Base-by-base conservation (phyloP, 1,140 invertebrate species). In the Linepithema humile region DNA sequence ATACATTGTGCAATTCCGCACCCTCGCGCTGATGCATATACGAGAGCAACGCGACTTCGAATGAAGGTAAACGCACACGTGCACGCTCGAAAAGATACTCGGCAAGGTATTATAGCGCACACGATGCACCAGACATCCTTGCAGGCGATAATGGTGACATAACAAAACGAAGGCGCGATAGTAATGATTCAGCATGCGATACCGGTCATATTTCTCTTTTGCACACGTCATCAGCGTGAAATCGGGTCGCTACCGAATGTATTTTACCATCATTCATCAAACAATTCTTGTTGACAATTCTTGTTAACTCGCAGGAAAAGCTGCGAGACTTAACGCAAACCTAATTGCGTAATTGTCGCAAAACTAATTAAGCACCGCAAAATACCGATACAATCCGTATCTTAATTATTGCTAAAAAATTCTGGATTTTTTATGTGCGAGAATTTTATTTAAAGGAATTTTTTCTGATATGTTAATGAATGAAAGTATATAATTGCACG, bases 171-270 rank as follows among this genome's bases (percentile, higher is more conserved):
- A 67, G 64, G 17, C 17, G 64, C 45, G 43, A 77, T 64, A 77
- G 20, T 69, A 78, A 80, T 80, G 84, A 85, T 84, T 85, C 84
- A 85, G 82, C 50, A 43, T 40, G 55, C 29, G 29, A 48, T 75
- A 62, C 40, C 2, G 35, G n/a, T 38, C 43, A 12, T 20, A 26
- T 45, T 12, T 78, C 65, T 77, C 74, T 77, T 62, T 50, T 40
- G 48, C 15, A 50, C 43, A 29, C 32, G 45, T 55, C 43, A 15
- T 67, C 35, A 48, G 35, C 26, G 15, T 17, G 17, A 55, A 78
- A 53, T 65, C 35, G 45, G 35, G 3, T 55, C 48, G 17, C 35
- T 20, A n/a, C 0, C 32, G 15, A 74, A 40, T 17, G 4, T 17
- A 10, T 10, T 35, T 0, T 35, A n/a, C 38, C 26, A 38, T 17